phyloP scores from a whole-genome alignment of 2,888 invertebrate species.

The Drosophila prostipennis region DNA sequence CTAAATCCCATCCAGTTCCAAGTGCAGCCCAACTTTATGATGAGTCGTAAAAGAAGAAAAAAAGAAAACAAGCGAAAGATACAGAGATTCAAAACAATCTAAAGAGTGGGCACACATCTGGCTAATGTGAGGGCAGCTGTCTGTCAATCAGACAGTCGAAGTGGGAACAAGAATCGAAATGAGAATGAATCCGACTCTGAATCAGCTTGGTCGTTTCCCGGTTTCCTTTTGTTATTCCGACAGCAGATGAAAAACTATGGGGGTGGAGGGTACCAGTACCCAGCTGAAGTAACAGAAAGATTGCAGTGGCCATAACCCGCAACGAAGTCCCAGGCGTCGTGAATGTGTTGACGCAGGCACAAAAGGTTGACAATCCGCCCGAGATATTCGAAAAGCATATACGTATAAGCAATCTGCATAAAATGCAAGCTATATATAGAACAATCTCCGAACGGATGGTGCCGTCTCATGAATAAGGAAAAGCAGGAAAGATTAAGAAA shows the following conservation, averaged over 20 bases:
- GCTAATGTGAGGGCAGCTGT: conserved; percentile 72
- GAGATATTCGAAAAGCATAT: conserved; percentile 20
- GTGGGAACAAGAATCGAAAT: conserved; percentile 10
- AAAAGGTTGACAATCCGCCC: conserved; percentile 43
- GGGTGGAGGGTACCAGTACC: conserved; percentile 7
- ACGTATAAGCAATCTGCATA: conserved; percentile 21
- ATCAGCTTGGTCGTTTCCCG: conserved; percentile 16
- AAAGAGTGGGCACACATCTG: conserved; percentile 62
- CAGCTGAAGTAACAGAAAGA: conserved; percentile 10
- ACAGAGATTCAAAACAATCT: conserved; percentile 63
- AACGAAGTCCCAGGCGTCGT: conserved; percentile 47
- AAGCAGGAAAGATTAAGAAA: conserved; percentile 18
- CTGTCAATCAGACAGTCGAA: conserved; percentile 27
- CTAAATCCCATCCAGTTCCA: conserved; percentile 4
- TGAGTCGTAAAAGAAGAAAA: conserved; percentile 18
- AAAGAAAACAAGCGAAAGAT: conserved; percentile 43
- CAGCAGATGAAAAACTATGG: conserved; percentile 53
- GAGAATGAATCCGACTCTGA: background rate
- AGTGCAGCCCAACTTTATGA: conserved; percentile 52
- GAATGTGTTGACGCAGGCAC: conserved; percentile 37
- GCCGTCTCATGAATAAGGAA: conserved; percentile 3
- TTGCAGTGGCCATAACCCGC: conserved; percentile 63
- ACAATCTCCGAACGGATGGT: conserved; percentile 9
- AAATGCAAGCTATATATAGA: conserved; percentile 24
- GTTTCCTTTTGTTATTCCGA: conserved; percentile 31